Base-by-base conservation (phyloP, 1,140 invertebrate genomes). In the Drosophila teissieri region DNA sequence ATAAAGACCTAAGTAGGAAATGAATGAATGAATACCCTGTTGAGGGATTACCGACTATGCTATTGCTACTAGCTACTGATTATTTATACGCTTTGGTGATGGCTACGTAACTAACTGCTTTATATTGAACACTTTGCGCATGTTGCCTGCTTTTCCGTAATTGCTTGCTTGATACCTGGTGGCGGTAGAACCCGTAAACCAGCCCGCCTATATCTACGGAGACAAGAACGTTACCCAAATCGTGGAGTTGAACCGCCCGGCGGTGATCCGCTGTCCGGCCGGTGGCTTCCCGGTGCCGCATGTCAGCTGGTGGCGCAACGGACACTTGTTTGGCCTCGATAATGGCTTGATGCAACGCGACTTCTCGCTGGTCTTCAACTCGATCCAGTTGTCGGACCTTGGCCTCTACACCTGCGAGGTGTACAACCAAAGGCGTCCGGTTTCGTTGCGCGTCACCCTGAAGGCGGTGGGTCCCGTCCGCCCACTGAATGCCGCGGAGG, bases 341-440 rank as follows among this genome's bases (percentile, higher is more conserved):
- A 95, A 95, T 40, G 93, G 94, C 2, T 92, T 94, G 19, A 95
- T 96, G 73, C 93, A 94, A 22, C 94, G 94, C 17, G 96, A 97
- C 82, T 95, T 94, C 90, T 95, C 95, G 1, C 93, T 98, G 4
- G 93, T 95, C 40, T 96, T 98, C 80, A 93, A 95, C 49, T 93
- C 94, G 0, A 94, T 98, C 1, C 94, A 94, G 6, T 67, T 96
- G 1, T 94, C 94, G 14, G 96, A 95, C 74, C 93, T 97, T 3
- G 97, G 97, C 11, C 93, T 95, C n/a, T 97, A 98, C 91, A 96
- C 95, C 1, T 98, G 97, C 84, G 96, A 97, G 81, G 96, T 96
- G 1, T 98, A 96, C 91, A 98, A 98, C 85, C 96, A 96, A 2
- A 88, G 95, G 6, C 94, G 94, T 61, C 95, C 97, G 4, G 95